Evolutionary conservation across 2,888 invertebrate species (phyloP).

Genomic region (Harpagoxenus sublaevis): DNA sequence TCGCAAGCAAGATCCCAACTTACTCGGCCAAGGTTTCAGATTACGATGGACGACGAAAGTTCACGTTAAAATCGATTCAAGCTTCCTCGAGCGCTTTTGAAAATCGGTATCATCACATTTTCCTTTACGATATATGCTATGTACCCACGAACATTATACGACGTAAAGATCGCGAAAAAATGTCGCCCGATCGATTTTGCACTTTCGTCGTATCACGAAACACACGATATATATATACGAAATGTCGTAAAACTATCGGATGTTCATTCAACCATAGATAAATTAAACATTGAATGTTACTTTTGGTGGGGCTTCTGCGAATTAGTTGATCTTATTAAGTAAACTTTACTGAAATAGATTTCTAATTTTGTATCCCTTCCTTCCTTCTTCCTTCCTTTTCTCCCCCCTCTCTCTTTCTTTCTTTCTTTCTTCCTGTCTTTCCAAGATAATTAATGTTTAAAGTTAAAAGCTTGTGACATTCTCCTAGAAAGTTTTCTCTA

Average conservation of each 20-base stretch:
- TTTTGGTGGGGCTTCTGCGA: background rate
- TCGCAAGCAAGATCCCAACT: conserved; percentile 16
- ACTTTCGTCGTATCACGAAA: background rate
- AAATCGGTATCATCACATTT: background rate
- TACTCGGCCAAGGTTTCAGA: conserved; percentile 36
- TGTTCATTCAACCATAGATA: conserved; percentile 1
- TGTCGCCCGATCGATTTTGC: conserved; percentile 13
- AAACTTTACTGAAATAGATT: background rate
- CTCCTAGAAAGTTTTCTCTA: background rate
- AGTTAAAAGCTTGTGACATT: background rate
- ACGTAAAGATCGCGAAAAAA: background rate
- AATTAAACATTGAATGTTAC: background rate
- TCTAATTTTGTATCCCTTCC: background rate
- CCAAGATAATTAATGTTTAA: background rate
- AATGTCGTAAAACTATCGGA: background rate
- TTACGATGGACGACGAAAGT: conserved; percentile 11
- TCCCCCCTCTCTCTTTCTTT: background rate
- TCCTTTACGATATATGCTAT: background rate
- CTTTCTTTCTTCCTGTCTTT: background rate
- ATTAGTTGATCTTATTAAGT: background rate
- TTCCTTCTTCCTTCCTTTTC: background rate
- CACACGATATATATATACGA: background rate
- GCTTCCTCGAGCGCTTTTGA: background rate
- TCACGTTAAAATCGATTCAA: background rate
- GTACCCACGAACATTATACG: background rate